These are phyloP conservation scores for Tapirus indicus DNA, from an alignment of 2,797 vertebrate species.

Conservation along the genomic window DNA sequence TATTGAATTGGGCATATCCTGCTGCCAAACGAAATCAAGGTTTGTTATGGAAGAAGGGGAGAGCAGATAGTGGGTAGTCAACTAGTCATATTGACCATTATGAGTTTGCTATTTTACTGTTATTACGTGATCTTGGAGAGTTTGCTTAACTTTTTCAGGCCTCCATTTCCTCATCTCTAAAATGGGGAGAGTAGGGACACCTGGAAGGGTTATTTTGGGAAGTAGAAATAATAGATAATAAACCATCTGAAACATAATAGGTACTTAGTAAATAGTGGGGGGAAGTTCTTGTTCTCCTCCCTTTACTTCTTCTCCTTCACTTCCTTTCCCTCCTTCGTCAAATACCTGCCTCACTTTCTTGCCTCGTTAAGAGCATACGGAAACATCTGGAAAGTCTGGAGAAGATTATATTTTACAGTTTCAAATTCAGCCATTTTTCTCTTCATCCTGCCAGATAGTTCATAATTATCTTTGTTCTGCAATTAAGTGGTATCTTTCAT, in stretches of 20 bases:
- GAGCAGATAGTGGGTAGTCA: background rate
- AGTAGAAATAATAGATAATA: background rate
- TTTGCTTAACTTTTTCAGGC: background rate
- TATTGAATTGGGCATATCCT: background rate
- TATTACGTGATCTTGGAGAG: background rate
- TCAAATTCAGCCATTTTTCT: slow-evolving; percentile 20
- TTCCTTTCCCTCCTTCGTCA: background rate
- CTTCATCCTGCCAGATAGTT: background rate
- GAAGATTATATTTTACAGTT: background rate
- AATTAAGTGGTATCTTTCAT: background rate
- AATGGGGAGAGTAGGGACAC: background rate
- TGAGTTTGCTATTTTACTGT: background rate
- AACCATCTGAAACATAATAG: background rate
- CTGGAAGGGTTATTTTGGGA: background rate
- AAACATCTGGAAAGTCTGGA: background rate
- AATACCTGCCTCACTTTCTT: background rate
- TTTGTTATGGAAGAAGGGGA: background rate
- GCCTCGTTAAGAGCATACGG: background rate
- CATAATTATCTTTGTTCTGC: background rate
- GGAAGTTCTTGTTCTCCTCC: background rate
- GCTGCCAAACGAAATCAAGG: background rate
- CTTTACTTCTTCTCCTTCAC: background rate
- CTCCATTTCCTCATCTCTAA: background rate
- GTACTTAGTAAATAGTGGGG: background rate
- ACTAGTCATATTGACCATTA: background rate